Conservation (phyloP, 2,888 invertebrate species). For the Drosophila differens region DNA sequence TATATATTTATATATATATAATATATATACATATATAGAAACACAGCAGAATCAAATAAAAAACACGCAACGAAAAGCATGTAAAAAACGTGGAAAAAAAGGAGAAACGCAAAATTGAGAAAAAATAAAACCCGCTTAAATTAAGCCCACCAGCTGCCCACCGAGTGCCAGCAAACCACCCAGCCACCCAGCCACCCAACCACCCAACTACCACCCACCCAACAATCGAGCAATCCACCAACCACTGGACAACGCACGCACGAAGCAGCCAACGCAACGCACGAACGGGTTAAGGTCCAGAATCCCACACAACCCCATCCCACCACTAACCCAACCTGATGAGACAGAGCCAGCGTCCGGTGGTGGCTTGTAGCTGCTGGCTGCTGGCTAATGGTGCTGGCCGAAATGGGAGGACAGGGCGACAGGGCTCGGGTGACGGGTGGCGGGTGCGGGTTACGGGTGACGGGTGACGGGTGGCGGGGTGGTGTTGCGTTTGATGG, state of each 20-base stretch:
- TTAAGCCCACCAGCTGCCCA: conserved; percentile 77
- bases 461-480: not conserved
- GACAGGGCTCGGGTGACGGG: not conserved
- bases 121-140: conserved; percentile 81
- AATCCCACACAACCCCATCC: not conserved
- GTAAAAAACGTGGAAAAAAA: conserved; percentile 54
- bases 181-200: conserved; percentile 18
- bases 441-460: not conserved
- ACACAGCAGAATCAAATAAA: conserved; percentile 72
- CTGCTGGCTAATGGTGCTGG: conserved; percentile 33
- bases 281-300: conserved; percentile 78
- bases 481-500: conserved; percentile 55
- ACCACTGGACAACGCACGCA: conserved; percentile 75
- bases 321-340: conserved; percentile 15
- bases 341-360: conserved; percentile 32
- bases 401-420: not conserved
- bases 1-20: conserved; percentile 26
- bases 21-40: conserved; percentile 41
- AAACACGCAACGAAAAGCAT: conserved; percentile 69
- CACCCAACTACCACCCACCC: conserved; percentile 23
- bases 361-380: conserved; percentile 18
- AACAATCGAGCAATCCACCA: conserved; percentile 37
- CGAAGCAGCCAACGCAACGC: conserved; percentile 62
- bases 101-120: conserved; percentile 73
- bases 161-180: conserved; percentile 23